These are phyloP conservation scores for Ameiurus melas DNA, from an alignment of 2,113 vertebrate species.

Conservation along the genomic window DNA sequence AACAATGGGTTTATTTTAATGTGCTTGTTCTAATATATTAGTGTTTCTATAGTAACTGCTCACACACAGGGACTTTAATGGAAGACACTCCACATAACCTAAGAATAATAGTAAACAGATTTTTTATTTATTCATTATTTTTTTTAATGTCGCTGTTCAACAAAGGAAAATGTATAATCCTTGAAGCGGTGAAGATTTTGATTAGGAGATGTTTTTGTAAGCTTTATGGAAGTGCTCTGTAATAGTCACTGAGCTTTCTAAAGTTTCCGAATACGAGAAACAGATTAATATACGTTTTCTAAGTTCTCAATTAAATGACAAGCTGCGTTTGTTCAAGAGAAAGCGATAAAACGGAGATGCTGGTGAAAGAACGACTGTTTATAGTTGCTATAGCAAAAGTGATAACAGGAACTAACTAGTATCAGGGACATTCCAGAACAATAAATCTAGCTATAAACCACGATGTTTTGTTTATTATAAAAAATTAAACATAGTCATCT, in stretches of 20 bases:
- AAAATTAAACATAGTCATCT: neutral
- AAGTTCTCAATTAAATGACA: neutral
- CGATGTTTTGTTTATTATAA: neutral
- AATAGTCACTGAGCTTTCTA: neutral
- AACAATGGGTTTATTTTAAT: neutral
- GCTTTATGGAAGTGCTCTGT: neutral
- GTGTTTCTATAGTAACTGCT: neutral
- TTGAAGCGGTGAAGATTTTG: neutral
- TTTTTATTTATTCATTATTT: neutral
- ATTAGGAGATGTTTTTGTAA: neutral
- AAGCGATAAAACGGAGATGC: neutral
- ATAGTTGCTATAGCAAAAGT: neutral
- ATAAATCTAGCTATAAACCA: neutral
- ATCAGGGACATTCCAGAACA: neutral
- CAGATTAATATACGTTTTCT: neutral
- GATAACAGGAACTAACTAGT: neutral
- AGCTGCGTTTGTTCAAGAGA: neutral
- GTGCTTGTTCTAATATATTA: neutral
- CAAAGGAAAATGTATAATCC: neutral
- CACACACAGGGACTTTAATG: neutral
- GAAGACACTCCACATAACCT: neutral
- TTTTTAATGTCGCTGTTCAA: neutral
- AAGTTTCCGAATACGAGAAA: neutral
- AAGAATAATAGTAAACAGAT: neutral
- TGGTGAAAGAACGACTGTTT: neutral